Percentiles rank a stretch among this genome's conserved stretches.
These are phyloP conservation scores for Lycophotia porphyrea DNA, from an alignment of 2,888 invertebrate genomes.

Conservation along the genomic window DNA sequence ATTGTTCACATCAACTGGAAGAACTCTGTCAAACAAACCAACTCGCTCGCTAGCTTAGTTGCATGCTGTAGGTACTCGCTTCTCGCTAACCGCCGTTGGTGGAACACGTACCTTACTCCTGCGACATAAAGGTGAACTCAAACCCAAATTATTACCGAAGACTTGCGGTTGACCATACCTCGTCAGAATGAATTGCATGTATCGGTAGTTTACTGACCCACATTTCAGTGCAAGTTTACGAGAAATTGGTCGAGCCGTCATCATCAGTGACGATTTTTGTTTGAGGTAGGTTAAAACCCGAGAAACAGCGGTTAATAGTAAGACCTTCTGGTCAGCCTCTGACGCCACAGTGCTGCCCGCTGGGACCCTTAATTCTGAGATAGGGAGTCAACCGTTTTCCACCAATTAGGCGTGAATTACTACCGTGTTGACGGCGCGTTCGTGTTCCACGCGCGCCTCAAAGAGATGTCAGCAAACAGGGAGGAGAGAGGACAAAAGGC, in stretches of 20 bases:
- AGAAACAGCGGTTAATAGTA: neutral
- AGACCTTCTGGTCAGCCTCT: neutral
- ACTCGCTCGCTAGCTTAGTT: neutral
- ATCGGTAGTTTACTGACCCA: constrained; percentile 38
- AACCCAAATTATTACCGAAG: neutral
- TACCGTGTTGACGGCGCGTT: too few species aligned
- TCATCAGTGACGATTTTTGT: constrained; percentile 32
- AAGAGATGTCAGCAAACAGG: too few species aligned
- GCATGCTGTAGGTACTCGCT: neutral
- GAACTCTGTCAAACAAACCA: neutral
- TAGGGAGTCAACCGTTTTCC: neutral
- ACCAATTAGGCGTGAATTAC: too few species aligned
- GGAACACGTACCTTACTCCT: neutral
- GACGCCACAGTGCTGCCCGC: neutral
- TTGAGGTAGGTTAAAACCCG: constrained; percentile 21
- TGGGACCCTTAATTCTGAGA: neutral
- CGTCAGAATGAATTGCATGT: constrained; percentile 40
- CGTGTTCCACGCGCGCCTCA: too few species aligned
- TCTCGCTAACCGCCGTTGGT: neutral
- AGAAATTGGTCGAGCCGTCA: constrained; percentile 21
- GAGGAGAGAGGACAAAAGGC: too few species aligned
- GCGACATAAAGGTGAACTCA: neutral
- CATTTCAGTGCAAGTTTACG: constrained; percentile 38
- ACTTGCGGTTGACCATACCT: neutral
- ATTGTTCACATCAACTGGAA: neutral